These are phyloP conservation scores for Callimorpha dominula DNA, from an alignment of 2,888 invertebrate species.

Conservation along the genomic window DNA sequence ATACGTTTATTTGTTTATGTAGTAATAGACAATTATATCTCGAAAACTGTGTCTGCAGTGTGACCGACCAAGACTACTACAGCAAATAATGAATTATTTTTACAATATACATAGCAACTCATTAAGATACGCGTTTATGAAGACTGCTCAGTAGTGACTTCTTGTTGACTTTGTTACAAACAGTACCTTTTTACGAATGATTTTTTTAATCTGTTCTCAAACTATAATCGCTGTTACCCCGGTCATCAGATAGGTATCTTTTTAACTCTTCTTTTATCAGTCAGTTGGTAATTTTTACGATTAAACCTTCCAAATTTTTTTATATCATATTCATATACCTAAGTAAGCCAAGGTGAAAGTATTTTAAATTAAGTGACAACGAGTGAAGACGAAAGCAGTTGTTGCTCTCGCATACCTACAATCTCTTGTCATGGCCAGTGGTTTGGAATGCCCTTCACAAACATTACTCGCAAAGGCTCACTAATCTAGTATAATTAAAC, in stretches of 20 bases:
- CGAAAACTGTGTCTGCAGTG: background rate
- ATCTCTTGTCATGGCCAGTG: slow-evolving; percentile 10
- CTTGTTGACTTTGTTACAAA: background rate
- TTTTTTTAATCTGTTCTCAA: background rate
- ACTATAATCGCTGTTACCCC: background rate
- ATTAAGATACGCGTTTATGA: background rate
- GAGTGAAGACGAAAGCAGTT: slow-evolving; percentile 4
- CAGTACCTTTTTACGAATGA: background rate
- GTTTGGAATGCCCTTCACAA: slow-evolving; percentile 5
- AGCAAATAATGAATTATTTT: background rate
- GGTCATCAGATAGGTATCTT: background rate
- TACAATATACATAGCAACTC: background rate
- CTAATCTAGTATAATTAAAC: background rate
- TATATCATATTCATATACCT: background rate
- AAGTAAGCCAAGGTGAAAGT: slow-evolving; percentile 3
- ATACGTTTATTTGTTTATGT: background rate
- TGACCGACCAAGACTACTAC: background rate
- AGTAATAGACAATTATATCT: background rate
- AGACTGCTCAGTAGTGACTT: background rate
- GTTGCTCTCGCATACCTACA: slow-evolving; percentile 6
- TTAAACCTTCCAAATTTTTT: background rate
- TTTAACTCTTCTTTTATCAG: background rate
- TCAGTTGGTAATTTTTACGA: background rate
- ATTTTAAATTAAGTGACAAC: slow-evolving; percentile 4
- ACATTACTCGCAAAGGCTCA: background rate